phyloP scores from a whole-genome alignment of 1,140 invertebrate species.

The Danaus melanippus region DNA sequence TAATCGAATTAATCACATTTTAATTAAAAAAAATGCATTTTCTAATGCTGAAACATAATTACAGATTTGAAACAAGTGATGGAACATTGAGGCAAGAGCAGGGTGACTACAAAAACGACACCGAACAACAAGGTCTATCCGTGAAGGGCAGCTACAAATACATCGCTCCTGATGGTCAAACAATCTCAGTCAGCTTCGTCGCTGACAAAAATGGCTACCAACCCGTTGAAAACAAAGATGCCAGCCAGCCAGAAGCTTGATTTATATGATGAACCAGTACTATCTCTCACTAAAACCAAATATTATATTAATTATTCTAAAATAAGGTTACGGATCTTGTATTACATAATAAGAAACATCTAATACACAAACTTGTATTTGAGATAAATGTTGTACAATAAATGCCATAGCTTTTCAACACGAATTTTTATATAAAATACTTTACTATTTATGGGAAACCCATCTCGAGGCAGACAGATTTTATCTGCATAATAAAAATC shows the following conservation, averaged over 20 bases:
- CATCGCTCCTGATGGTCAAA: slow-evolving; percentile 76
- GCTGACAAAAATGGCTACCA: slow-evolving; percentile 85
- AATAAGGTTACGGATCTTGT: too few species aligned
- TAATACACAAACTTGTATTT: too few species aligned
- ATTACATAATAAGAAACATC: too few species aligned
- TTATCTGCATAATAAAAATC: too few species aligned
- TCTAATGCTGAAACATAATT: background rate
- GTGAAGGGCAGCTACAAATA: slow-evolving; percentile 79
- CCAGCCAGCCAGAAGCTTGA: slow-evolving; percentile 25
- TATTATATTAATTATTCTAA: slow-evolving; percentile 6
- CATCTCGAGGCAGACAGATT: too few species aligned
- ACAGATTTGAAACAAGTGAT: slow-evolving; percentile 78
- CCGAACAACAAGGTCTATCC: slow-evolving; percentile 72
- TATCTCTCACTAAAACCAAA: slow-evolving; percentile 9
- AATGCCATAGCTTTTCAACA: too few species aligned
- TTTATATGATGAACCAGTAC: too few species aligned
- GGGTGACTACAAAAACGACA: slow-evolving; percentile 74
- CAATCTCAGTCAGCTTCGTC: slow-evolving; percentile 75
- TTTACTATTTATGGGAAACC: too few species aligned
- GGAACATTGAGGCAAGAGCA: slow-evolving; percentile 76
- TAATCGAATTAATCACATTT: too few species aligned
- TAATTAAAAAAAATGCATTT: slow-evolving; percentile 1
- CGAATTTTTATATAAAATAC: too few species aligned
- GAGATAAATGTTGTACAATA: too few species aligned
- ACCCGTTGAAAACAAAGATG: slow-evolving; percentile 58